phyloP scores from a whole-genome alignment of 2,888 invertebrate species.

The Yponomeuta evonymella region DNA sequence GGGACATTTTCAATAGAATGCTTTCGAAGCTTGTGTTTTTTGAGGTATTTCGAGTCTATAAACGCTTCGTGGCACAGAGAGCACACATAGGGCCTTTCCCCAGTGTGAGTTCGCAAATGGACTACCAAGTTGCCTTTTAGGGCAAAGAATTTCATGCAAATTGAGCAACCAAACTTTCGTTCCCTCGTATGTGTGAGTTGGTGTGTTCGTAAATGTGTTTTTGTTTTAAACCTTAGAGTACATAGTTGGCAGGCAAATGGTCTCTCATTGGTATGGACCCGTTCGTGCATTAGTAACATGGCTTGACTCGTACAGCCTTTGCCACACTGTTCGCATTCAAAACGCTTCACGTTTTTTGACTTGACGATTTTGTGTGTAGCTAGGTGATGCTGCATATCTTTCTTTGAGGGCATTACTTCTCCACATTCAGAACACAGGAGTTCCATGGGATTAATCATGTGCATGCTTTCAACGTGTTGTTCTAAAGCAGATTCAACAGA shows the following conservation, averaged over 20 bases:
- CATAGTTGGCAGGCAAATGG: conserved; percentile 66
- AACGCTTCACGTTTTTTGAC: conserved; percentile 33
- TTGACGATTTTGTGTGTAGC: conserved; percentile 44
- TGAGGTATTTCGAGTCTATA: conserved; percentile 72
- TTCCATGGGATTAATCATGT: conserved; percentile 52
- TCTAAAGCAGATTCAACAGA: conserved; percentile 62
- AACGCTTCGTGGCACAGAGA: conserved; percentile 64
- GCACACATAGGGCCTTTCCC: conserved; percentile 68
- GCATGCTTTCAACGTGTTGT: conserved; percentile 58
- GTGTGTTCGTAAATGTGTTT: conserved; percentile 68
- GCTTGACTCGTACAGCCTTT: conserved; percentile 68
- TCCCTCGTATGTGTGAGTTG: conserved; percentile 70
- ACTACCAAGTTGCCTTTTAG: conserved; percentile 70
- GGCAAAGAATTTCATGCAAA: conserved; percentile 73
- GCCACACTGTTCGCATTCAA: conserved; percentile 60
- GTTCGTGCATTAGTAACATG: conserved; percentile 68
- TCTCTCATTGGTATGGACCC: conserved; percentile 69
- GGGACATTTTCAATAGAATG: conserved; percentile 61
- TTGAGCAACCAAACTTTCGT: conserved; percentile 71
- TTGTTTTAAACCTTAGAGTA: conserved; percentile 64
- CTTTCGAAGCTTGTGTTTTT: conserved; percentile 68
- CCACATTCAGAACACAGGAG: conserved; percentile 56
- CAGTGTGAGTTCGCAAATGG: conserved; percentile 69
- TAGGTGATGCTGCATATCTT: conserved; percentile 51
- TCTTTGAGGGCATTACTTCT: conserved; percentile 51